Conservation (phyloP, 1,140 invertebrate genomes). For the Macrotrachela quadricornifera region DNA sequence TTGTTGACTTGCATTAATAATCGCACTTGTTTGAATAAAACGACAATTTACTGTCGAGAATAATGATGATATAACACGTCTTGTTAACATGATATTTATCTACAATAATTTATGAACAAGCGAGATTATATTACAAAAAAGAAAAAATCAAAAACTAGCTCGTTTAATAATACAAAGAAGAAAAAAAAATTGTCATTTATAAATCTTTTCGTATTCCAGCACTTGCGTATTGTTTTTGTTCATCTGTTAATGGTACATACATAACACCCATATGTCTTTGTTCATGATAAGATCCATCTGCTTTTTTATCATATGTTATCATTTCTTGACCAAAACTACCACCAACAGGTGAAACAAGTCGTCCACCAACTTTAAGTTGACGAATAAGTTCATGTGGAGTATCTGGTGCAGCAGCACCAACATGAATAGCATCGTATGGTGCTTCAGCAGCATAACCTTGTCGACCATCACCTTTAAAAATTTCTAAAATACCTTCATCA, state of each 20-base stretch:
- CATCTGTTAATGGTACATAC: constrained; percentile 85
- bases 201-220: too few relatives aligned
- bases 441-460: constrained; percentile 45
- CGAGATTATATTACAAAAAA: too few relatives aligned
- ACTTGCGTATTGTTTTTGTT: constrained; percentile 37
- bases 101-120: too few relatives aligned
- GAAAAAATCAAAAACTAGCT: too few relatives aligned
- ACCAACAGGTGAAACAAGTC: constrained; percentile 74
- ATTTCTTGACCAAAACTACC: constrained; percentile 18
- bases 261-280: constrained; percentile 69
- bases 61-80: too few relatives aligned
- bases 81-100: too few relatives aligned
- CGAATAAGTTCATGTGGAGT: constrained; percentile 49
- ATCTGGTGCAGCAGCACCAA: constrained; percentile 61
- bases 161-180: too few relatives aligned
- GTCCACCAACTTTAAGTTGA: constrained; percentile 56
- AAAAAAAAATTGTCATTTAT: too few relatives aligned
- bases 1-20: too few relatives aligned
- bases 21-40: too few relatives aligned
- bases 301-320: constrained; percentile 51
- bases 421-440: constrained; percentile 77
- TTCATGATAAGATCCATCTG: constrained; percentile 52
- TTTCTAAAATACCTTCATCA: constrained; percentile 3
- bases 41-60: too few relatives aligned
- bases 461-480: constrained; percentile 54